phyloP scores from a whole-genome alignment of 2,888 invertebrate genomes.

The Itoplectis maculator region DNA sequence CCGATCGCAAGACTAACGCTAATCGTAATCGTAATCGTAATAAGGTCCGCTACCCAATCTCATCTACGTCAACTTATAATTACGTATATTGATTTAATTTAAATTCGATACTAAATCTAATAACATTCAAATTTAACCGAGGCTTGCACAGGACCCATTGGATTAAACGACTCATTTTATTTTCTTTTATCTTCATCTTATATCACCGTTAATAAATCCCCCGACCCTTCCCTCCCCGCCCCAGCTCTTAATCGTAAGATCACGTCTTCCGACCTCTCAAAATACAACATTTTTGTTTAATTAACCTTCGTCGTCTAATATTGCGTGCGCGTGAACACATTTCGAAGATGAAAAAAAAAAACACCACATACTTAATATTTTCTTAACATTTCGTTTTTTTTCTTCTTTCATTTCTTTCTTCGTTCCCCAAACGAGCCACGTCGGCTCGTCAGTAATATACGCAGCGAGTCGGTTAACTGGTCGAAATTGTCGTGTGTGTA shows the following conservation, averaged over 20 bases:
- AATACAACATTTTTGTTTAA: slow-evolving; percentile 70
- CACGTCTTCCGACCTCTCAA: slow-evolving; percentile 64
- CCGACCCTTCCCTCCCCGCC: slow-evolving; percentile 37
- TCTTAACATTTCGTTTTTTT: slow-evolving; percentile 47
- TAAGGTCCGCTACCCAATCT: slow-evolving; percentile 58
- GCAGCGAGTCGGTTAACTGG: slow-evolving; percentile 41
- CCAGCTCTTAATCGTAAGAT: slow-evolving; percentile 62
- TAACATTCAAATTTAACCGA: slow-evolving; percentile 80
- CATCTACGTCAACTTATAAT: slow-evolving; percentile 52
- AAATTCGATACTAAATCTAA: slow-evolving; percentile 79
- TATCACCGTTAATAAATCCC: slow-evolving; percentile 62
- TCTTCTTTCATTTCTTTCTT: slow-evolving; percentile 47
- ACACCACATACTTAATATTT: slow-evolving; percentile 50
- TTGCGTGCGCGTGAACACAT: slow-evolving; percentile 81
- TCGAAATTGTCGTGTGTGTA: slow-evolving; percentile 62
- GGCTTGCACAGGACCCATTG: slow-evolving; percentile 82
- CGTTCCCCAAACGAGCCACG: slow-evolving; percentile 25
- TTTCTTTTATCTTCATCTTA: slow-evolving; percentile 48
- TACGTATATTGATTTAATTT: slow-evolving; percentile 69
- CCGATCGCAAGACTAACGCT: slow-evolving; percentile 59
- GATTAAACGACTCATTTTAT: slow-evolving; percentile 73
- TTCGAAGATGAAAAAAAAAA: slow-evolving; percentile 76
- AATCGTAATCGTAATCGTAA: slow-evolving; percentile 54
- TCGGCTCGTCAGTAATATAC: slow-evolving; percentile 23
- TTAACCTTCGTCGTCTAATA: slow-evolving; percentile 77